phyloP scores from a whole-genome alignment of 2,113 vertebrate genomes.

The Pterocles orientalis region DNA sequence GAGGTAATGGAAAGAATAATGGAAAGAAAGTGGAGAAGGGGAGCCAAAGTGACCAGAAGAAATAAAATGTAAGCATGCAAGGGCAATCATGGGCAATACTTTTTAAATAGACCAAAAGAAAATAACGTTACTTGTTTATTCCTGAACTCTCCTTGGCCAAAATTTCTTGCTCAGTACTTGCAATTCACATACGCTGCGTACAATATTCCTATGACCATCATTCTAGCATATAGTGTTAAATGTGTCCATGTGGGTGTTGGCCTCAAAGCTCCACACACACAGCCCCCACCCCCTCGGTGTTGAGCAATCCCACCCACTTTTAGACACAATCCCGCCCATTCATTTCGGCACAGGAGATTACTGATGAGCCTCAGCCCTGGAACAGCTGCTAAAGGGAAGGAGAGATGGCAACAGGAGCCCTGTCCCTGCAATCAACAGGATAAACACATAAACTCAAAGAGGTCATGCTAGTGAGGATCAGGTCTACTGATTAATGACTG shows the following conservation, averaged over 20 bases:
- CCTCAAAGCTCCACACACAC: neutral
- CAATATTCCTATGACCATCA: neutral
- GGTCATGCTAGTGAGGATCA: neutral
- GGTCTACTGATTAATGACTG: neutral
- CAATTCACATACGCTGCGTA: neutral
- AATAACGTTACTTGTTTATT: neutral
- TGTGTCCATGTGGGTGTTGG: fast-evolving
- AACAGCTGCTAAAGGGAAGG: neutral
- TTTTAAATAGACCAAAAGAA: neutral
- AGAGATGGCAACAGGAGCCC: neutral
- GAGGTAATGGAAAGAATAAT: neutral
- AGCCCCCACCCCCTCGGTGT: fast-evolving
- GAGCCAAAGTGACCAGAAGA: neutral
- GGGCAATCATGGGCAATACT: neutral
- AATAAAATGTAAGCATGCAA: neutral
- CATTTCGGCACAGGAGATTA: neutral
- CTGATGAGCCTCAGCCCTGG: neutral
- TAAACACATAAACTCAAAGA: neutral
- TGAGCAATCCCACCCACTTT: neutral
- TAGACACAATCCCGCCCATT: neutral
- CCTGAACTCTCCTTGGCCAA: neutral
- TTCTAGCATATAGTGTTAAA: neutral
- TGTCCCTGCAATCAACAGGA: neutral
- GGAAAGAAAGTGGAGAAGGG: neutral
- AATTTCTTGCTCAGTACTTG: neutral